Percentiles rank a stretch among this genome's conserved stretches.
These are phyloP conservation scores for Sebastes iracundus DNA, from an alignment of 2,797 vertebrate genomes.

Conservation along the genomic window DNA sequence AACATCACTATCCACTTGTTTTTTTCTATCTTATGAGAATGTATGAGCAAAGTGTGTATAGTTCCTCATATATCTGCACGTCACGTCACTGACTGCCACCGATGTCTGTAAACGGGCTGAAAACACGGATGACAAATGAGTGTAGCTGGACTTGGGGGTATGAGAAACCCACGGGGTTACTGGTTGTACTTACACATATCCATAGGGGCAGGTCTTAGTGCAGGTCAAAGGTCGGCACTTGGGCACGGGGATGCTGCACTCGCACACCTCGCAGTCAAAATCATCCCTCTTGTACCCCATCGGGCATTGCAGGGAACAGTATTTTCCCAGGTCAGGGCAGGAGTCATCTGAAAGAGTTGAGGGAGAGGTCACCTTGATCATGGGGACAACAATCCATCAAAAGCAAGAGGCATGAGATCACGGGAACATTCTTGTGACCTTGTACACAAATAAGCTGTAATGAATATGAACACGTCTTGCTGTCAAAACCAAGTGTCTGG, in stretches of 20 bases:
- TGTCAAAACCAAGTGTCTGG: background rate
- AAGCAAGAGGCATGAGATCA: slow-evolving; percentile 4
- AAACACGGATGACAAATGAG: slow-evolving; percentile 32
- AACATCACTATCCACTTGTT: background rate
- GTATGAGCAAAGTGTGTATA: background rate
- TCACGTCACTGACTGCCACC: background rate
- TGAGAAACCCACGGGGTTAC: slow-evolving; percentile 5
- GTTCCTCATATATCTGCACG: background rate
- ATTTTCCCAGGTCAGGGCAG: slow-evolving; percentile 80
- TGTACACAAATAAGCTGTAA: slow-evolving; percentile 19
- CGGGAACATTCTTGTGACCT: slow-evolving; percentile 40
- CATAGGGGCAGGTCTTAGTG: slow-evolving; percentile 85
- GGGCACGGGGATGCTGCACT: slow-evolving; percentile 74
- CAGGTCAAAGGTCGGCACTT: slow-evolving; percentile 84
- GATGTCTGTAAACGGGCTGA: slow-evolving; percentile 11
- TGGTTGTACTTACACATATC: slow-evolving; percentile 83
- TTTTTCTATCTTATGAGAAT: too few species aligned
- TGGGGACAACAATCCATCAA: slow-evolving; percentile 50
- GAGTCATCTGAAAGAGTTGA: slow-evolving; percentile 82
- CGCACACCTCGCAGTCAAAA: slow-evolving; percentile 84
- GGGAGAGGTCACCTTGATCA: slow-evolving; percentile 43
- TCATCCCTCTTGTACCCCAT: slow-evolving; percentile 82
- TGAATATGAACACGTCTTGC: slow-evolving; percentile 15
- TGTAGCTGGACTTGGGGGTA: background rate
- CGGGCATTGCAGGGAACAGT: slow-evolving; percentile 83